These are phyloP conservation scores for Lordiphosa stackelbergi DNA, from an alignment of 1,140 invertebrate species.

Conservation along the genomic window DNA sequence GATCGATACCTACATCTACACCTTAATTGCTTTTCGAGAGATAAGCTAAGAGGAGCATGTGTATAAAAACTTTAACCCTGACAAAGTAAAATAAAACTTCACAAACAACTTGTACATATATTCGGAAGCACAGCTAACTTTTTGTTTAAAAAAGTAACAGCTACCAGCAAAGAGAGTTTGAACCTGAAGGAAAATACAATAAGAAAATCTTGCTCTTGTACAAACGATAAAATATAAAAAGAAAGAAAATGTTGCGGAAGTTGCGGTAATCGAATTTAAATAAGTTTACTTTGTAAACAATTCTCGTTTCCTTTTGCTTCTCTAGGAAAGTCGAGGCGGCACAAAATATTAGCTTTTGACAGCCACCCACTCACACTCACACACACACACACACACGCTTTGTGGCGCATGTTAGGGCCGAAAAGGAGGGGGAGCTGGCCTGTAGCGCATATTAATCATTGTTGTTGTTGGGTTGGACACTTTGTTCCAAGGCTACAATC, in stretches of 20 bases:
- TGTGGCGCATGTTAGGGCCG: background rate
- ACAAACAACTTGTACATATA: no score
- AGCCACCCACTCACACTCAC: constrained; percentile 19
- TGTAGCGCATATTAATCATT: constrained; percentile 68
- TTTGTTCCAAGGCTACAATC: constrained; percentile 40
- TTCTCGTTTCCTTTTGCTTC: constrained; percentile 28
- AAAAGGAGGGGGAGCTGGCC: constrained; percentile 23
- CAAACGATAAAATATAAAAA: constrained; percentile 30
- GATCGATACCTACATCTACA: no score
- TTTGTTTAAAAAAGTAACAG: no score
- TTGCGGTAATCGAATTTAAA: constrained; percentile 75
- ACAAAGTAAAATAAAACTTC: no score
- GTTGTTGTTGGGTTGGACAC: constrained; percentile 29
- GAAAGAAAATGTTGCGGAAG: constrained; percentile 56
- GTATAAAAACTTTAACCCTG: no score
- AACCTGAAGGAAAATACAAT: constrained; percentile 8
- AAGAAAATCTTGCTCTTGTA: constrained; percentile 22
- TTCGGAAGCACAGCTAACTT: no score
- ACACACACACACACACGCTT: background rate
- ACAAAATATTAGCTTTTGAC: constrained; percentile 70
- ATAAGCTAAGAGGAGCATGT: no score
- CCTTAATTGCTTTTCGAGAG: no score
- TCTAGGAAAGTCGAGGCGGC: constrained; percentile 20
- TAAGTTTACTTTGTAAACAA: constrained; percentile 74
- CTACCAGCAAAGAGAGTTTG: no score